These are phyloP conservation scores for Peromyscus eremicus DNA, from an alignment of 2,797 vertebrate genomes.

Conservation along the genomic window DNA sequence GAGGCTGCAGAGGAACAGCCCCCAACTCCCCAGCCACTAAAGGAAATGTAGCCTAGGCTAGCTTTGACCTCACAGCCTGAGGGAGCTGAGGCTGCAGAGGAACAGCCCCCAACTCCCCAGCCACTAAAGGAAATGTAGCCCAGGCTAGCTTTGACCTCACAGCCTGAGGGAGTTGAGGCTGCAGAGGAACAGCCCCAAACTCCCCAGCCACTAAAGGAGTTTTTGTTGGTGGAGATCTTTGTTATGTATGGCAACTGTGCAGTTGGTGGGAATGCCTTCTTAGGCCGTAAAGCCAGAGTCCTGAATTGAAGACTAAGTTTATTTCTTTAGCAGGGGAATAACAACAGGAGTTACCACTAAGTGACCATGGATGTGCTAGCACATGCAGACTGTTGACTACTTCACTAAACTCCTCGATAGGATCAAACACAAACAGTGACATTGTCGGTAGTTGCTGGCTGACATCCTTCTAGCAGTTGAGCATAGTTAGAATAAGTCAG, in stretches of 20 bases:
- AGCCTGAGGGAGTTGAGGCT: neutral
- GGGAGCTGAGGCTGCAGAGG: neutral
- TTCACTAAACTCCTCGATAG: neutral
- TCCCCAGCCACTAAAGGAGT: neutral
- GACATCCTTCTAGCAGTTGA: neutral
- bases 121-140: neutral
- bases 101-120: neutral
- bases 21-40: neutral
- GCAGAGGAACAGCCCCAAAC: neutral
- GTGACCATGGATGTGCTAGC: neutral
- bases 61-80: neutral
- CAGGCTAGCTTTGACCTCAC: neutral
- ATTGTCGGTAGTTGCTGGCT: neutral
- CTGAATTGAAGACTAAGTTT: conserved; percentile 22
- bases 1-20: neutral
- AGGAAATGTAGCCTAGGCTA: neutral
- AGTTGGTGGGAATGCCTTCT: neutral
- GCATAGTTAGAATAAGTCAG: neutral
- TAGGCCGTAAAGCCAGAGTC: neutral
- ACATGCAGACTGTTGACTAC: neutral
- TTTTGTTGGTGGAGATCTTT: neutral
- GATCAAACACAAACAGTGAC: neutral
- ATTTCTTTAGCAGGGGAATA: neutral
- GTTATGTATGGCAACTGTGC: neutral
- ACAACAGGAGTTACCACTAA: neutral